Evolutionary conservation across 1,140 invertebrate genomes (phyloP).

Genomic region (Neelides sp.): DNA sequence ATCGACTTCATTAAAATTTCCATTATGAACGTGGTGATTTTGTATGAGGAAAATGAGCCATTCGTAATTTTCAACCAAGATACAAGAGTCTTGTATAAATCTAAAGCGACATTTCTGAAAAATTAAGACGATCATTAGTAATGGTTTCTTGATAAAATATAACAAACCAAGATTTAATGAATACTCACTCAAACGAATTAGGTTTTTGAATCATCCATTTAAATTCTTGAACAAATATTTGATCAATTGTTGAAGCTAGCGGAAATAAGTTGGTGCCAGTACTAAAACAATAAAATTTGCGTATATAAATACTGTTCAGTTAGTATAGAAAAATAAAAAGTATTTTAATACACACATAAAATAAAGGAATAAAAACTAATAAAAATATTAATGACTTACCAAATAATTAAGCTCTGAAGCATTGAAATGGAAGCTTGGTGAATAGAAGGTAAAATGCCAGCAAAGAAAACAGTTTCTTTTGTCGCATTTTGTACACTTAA

Average conservation of each 20-base stretch:
- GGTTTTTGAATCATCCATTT: slow-evolving; percentile 20
- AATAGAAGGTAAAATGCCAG: slow-evolving; percentile 14
- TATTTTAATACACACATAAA: slow-evolving; percentile 1
- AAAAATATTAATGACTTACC: slow-evolving; percentile 12
- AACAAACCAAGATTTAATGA: no score
- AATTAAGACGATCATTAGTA: not conserved
- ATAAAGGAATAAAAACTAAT: not conserved
- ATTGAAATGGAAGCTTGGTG: slow-evolving; percentile 11
- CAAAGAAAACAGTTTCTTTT: slow-evolving; percentile 20
- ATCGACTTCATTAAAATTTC: no score
- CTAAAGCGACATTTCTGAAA: not conserved
- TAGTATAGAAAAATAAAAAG: slow-evolving; percentile 1
- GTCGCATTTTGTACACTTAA: slow-evolving; percentile 5
- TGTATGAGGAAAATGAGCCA: not conserved
- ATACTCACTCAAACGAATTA: slow-evolving; percentile 13
- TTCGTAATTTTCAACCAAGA: not conserved
- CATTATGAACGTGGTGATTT: slow-evolving; percentile 5
- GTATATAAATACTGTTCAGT: not conserved
- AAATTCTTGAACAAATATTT: slow-evolving; percentile 14
- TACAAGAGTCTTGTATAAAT: not conserved
- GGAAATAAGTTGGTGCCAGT: slow-evolving; percentile 20
- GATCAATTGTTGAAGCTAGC: slow-evolving; percentile 13
- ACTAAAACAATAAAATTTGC: slow-evolving; percentile 8
- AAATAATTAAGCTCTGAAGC: slow-evolving; percentile 10
- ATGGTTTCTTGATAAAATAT: not conserved